Evolutionary conservation across 2,113 vertebrate genomes (phyloP).

Genomic region (Hiodon tergisus): DNA sequence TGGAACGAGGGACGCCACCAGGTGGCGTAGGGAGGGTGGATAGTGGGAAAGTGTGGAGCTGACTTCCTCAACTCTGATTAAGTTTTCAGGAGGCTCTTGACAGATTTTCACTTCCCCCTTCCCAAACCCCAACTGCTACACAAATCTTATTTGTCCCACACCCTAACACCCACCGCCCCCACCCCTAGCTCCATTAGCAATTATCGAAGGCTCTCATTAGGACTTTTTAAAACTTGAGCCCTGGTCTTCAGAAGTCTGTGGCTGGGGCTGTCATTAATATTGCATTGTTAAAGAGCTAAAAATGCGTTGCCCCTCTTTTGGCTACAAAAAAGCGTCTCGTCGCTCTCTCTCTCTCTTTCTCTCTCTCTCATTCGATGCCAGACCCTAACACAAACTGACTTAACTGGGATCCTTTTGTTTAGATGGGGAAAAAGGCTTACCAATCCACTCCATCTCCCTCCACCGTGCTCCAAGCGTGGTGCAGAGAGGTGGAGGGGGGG

Average conservation of each 20-base stretch:
- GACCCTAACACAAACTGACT: constrained; percentile 62
- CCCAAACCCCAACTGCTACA: constrained; percentile 29
- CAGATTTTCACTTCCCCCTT: constrained; percentile 52
- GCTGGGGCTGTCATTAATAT: constrained; percentile 68
- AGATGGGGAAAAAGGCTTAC: constrained; percentile 10
- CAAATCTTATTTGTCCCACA: constrained; percentile 36
- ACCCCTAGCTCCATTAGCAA: constrained; percentile 66
- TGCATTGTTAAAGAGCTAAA: constrained; percentile 67
- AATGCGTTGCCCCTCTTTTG: constrained; percentile 60
- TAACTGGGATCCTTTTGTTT: constrained; percentile 66
- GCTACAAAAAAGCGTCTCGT: constrained; percentile 30
- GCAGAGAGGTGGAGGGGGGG: not conserved
- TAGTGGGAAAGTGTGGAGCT: too few species aligned
- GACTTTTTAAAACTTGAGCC: constrained; percentile 60
- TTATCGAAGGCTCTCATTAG: constrained; percentile 69
- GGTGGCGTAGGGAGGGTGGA: not conserved
- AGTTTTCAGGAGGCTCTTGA: constrained; percentile 62
- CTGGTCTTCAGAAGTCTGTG: constrained; percentile 64
- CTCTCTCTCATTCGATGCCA: constrained; percentile 9
- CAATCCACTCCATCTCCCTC: constrained; percentile 14
- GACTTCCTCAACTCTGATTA: constrained; percentile 45
- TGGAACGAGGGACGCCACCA: too few species aligned
- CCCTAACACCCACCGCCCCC: constrained; percentile 36
- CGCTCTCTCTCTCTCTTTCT: constrained; percentile 2
- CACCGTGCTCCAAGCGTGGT: constrained; percentile 13